Evolutionary conservation across 2,888 invertebrate genomes (phyloP).

Genomic region (Spodoptera exigua): DNA sequence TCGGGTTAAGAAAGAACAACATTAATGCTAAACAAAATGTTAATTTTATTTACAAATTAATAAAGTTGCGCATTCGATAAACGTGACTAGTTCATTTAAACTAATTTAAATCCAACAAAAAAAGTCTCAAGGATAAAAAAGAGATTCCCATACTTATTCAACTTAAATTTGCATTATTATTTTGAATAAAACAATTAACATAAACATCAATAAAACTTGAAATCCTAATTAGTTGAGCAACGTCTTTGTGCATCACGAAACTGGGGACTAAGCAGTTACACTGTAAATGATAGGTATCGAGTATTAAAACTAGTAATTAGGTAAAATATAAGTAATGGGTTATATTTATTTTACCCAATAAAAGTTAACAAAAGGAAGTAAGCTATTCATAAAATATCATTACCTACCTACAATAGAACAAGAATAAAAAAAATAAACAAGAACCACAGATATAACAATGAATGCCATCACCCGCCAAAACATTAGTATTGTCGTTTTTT

Average conservation of each 20-base stretch:
- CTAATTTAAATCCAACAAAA: constrained; percentile 4
- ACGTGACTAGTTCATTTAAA: too few species aligned
- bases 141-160: constrained; percentile 17
- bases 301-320: not conserved
- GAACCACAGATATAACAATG: too few species aligned
- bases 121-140: constrained; percentile 17
- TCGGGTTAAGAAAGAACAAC: too few species aligned
- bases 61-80: too few species aligned
- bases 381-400: not conserved
- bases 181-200: constrained; percentile 24
- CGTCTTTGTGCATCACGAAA: constrained; percentile 10
- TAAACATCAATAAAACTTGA: constrained; percentile 21
- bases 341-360: too few species aligned
- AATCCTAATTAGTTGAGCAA: constrained; percentile 27
- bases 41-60: not conserved
- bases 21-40: too few species aligned
- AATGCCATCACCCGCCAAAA: constrained; percentile 2
- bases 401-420: not conserved
- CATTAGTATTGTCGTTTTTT: not conserved
- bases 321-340: too few species aligned
- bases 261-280: not conserved
- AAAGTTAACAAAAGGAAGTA: too few species aligned
- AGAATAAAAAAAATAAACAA: not conserved
- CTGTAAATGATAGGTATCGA: not conserved
- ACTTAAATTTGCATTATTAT: constrained; percentile 10